Evolutionary conservation across 2,888 invertebrate species (phyloP), one percentile per base, ranked within the genome.

Genomic region (Pachycephus smyrnensis): DNA sequence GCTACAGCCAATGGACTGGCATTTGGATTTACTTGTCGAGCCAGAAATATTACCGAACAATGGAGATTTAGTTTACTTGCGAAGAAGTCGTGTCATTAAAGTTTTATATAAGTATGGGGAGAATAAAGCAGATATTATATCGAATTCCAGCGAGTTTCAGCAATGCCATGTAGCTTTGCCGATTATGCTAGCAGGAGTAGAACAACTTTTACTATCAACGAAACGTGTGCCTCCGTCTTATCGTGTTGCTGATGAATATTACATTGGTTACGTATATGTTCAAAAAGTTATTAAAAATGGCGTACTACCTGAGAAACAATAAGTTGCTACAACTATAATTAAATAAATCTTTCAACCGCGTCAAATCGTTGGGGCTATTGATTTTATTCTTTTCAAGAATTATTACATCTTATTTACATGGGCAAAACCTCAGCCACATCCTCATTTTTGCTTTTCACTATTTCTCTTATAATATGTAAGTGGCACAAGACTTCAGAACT

Each of bases 1-100:
- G 69, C 71, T 91, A 68, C 90, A 88, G 79, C 86, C 88, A 30
- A 89, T 91, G 87, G 91, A 91, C 76, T 83, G 84, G 82, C 85
- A 88, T 78, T 83, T 91, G 40, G 85, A 88, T 81, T 77, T 91
- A 77, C 83, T 91, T 12, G 85, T 84, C 12, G 88, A 89, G 31
- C 80, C 84, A 1, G 73, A 82, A 75, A 30, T 74, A 37, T 75
- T 75, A 35, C 73, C 40, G 55, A 55, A 55, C n/a, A 76, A 83
- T 35, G 40, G 68, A 77, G 78, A 83, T 75, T 78, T 75, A 9
- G 75, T 89, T 40, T 79, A 75, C 76, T 82, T 90, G 37, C 80
- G 83, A 75, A 79, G 83, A 35, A 82, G 78, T 40, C 82, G 79
- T 30, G 90, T 88, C 36, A 84, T 87, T 31, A 91, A 91, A 85